These are phyloP conservation scores for Neotragus pygmaeus DNA, from an alignment of 2,113 vertebrate species.

Conservation along the genomic window DNA sequence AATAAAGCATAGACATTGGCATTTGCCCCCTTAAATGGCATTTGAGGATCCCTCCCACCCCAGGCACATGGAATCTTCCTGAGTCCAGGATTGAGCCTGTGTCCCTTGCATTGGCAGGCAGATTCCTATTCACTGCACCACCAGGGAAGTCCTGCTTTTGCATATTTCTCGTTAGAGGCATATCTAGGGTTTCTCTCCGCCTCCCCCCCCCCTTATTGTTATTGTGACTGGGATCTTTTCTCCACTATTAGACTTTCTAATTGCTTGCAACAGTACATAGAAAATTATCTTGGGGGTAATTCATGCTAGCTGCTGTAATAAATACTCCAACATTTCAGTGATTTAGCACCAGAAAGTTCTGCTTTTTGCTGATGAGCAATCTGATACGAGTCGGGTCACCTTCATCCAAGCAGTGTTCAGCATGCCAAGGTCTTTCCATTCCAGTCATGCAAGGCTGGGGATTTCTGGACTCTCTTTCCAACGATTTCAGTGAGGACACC, in stretches of 20 bases:
- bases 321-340: not conserved
- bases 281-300: not conserved
- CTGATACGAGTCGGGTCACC: no score
- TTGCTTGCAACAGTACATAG: not conserved
- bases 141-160: not conserved
- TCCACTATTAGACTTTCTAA: not conserved
- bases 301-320: not conserved
- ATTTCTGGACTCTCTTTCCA: rapidly evolving
- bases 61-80: not conserved
- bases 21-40: not conserved
- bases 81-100: rapidly evolving
- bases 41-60: not conserved
- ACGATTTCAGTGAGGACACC: rapidly evolving
- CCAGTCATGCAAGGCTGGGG: rapidly evolving
- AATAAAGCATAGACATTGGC: no score
- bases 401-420: not conserved
- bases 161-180: not conserved
- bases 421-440: not conserved
- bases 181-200: not conserved
- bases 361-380: not conserved
- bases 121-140: not conserved
- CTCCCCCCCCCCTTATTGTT: rapidly evolving
- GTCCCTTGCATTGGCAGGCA: not conserved
- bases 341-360: not conserved
- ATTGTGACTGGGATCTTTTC: not conserved